Base-by-base conservation (phyloP, 1,140 invertebrate genomes). In the Ostrea denselamellosa region DNA sequence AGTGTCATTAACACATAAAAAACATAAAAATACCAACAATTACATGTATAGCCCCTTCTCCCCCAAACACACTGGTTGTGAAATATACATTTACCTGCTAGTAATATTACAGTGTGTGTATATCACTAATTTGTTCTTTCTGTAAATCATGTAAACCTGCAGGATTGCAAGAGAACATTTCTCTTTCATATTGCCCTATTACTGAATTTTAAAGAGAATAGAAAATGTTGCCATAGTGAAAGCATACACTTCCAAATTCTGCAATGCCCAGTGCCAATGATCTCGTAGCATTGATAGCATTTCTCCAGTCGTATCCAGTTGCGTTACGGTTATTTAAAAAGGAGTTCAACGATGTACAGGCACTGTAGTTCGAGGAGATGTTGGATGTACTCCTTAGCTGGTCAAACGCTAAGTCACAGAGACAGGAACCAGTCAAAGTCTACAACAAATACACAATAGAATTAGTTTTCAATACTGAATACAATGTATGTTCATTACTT, bases 401-500 rank as follows among this genome's bases (percentile, higher is more conserved):
- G 58, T 87, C 58, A 56, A 81, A 81, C 22, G 82, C 77, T 65
- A 87, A 25, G 17, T 88, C 87, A 88, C 87, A 88, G 0, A 88
- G 87, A 34, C 87, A 88, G 17, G 87, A 88, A 28, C 87, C 87
- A 19, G 83, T 88, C 22, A 88, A 85, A 28, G 81, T 88, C 87
- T 88, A 52, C 28, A 54, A 88, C 7, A 25, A 88, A 25, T 28
- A 17, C 19, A 83, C 5, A 77, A 86, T 19, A 28, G n/a, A 86
- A 17, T 7, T 8, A 34, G 28, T 65, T 34, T 65, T 51, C 19
- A 53, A 53, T 17, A 17, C 14, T 62, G 56, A 12, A 12, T 12
- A 17, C 56, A 17, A 12, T 62, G 7, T 62, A 62, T 62, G 56
- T 62, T 62, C 17, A 3, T 17, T 62, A 19, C 56, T n/a, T 62